Conservation (phyloP, 2,113 vertebrate genomes). For the Indri indri region DNA sequence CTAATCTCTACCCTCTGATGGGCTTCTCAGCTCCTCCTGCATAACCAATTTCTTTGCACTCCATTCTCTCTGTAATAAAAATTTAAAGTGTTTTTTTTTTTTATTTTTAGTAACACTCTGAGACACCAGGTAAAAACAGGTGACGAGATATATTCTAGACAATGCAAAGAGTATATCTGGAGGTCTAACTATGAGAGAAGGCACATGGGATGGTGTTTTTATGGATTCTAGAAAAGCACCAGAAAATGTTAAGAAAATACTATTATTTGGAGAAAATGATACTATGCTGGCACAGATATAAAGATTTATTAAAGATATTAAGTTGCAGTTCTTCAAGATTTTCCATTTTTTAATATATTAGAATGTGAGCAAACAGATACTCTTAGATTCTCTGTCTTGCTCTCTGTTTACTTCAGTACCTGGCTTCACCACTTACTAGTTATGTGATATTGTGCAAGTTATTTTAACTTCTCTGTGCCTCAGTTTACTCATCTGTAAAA, state of each 20-base stretch:
- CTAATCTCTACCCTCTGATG: background rate
- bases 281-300: background rate
- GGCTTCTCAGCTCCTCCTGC: background rate
- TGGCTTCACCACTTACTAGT: background rate
- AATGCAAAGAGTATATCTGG: background rate
- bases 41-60: background rate
- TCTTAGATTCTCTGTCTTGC: background rate
- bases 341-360: background rate
- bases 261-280: background rate
- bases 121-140: background rate
- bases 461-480: background rate
- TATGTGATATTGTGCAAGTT: background rate
- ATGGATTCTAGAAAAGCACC: background rate
- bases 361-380: background rate
- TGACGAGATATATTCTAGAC: background rate
- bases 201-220: background rate
- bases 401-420: background rate
- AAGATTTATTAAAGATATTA: background rate
- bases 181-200: background rate
- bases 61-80: background rate
- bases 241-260: background rate
- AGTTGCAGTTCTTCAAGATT: background rate
- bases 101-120: background rate
- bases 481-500: background rate
- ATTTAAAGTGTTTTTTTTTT: background rate